phyloP scores from a whole-genome alignment of 2,888 invertebrate species.

The Pyrgus malvae region DNA sequence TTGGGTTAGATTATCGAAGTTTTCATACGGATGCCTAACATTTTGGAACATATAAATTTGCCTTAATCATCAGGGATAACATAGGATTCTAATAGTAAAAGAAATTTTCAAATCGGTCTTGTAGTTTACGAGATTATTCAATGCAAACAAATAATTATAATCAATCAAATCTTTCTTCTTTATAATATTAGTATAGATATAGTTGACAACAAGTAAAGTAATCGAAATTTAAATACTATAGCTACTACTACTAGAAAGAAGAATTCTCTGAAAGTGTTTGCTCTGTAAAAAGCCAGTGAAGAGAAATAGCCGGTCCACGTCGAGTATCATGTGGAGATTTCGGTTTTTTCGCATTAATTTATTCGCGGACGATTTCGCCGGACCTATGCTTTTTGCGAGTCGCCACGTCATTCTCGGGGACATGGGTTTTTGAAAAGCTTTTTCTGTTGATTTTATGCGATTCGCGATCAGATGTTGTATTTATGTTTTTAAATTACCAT shows the following conservation, averaged over 20 bases:
- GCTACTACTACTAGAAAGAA: neutral
- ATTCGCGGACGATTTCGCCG: constrained; percentile 26
- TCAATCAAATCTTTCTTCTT: too few relatives aligned
- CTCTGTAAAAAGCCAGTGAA: constrained; percentile 19
- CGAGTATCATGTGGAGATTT: constrained; percentile 33
- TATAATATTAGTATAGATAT: too few relatives aligned
- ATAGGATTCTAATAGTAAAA: too few relatives aligned
- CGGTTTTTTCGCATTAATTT: constrained; percentile 34
- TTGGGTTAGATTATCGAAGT: too few relatives aligned
- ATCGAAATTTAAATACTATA: too few relatives aligned
- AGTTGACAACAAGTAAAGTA: too few relatives aligned
- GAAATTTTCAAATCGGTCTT: too few relatives aligned
- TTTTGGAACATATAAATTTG: too few relatives aligned
- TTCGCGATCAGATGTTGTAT: neutral
- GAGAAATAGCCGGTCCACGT: constrained; percentile 34
- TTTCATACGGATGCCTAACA: too few relatives aligned
- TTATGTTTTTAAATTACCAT: neutral
- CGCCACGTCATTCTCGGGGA: constrained; percentile 13
- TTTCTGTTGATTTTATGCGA: constrained; percentile 1
- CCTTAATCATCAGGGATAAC: too few relatives aligned
- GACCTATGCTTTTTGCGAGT: constrained; percentile 18
- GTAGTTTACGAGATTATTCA: too few relatives aligned
- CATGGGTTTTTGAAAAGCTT: constrained; percentile 15
- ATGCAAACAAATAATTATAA: too few relatives aligned
- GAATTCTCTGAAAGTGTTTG: neutral